These are phyloP conservation scores for Eidolon dupreanum DNA, from an alignment of 2,797 vertebrate species.

Conservation along the genomic window DNA sequence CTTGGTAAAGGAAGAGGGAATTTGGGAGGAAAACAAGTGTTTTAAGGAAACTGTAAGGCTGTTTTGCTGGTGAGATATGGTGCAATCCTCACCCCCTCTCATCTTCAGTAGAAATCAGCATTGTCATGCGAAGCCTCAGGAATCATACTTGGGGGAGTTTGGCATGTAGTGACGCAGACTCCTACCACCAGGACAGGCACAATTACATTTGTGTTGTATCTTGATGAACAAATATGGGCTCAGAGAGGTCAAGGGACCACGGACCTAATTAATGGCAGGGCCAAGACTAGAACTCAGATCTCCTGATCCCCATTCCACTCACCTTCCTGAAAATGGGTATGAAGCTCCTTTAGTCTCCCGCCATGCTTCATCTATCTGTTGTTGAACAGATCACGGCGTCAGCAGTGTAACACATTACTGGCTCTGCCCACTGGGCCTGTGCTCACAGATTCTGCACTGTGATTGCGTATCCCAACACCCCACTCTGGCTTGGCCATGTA, in stretches of 20 bases:
- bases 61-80: neutral
- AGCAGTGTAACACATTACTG: neutral
- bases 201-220: neutral
- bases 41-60: neutral
- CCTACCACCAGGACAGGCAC: neutral
- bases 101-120: neutral
- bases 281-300: neutral
- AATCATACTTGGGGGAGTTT: neutral
- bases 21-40: neutral
- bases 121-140: neutral
- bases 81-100: too few species aligned
- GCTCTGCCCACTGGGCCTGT: neutral
- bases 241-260: neutral
- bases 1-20: neutral
- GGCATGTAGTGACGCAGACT: neutral
- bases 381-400: neutral
- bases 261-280: neutral
- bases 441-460: neutral
- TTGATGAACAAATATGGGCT: neutral
- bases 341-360: neutral
- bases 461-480: neutral
- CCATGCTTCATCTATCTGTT: accelerated
- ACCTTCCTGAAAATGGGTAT: neutral
- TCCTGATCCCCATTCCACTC: neutral
- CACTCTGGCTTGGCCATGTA: neutral